Conservation (phyloP, 2,113 vertebrate genomes). For the Microcebus lehilahytsara region DNA sequence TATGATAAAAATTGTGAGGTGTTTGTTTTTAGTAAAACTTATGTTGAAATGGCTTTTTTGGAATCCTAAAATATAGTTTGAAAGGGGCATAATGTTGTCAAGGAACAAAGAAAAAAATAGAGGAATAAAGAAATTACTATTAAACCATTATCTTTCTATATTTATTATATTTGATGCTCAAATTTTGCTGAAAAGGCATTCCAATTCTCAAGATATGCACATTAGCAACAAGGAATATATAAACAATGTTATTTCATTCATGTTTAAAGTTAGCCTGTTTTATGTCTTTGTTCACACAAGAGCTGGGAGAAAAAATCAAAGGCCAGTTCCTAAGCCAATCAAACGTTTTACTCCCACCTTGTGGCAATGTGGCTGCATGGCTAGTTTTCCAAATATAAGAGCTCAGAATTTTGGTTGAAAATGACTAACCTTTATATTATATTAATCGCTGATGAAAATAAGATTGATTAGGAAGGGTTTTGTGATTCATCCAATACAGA, state of each 20-base stretch:
- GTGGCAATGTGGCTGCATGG: constrained; percentile 62
- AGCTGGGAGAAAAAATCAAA: neutral
- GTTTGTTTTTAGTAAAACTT: neutral
- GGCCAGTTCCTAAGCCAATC: constrained; percentile 46
- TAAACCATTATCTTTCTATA: neutral
- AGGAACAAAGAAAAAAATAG: neutral
- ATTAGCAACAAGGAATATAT: constrained; percentile 46
- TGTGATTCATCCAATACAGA: neutral
- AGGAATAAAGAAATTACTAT: neutral
- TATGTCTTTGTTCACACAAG: constrained; percentile 69
- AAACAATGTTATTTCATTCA: constrained; percentile 32
- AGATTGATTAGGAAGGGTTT: neutral
- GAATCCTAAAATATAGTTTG: neutral
- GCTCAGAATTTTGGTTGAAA: neutral
- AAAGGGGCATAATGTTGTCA: neutral
- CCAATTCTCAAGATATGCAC: neutral
- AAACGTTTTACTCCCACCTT: constrained; percentile 79
- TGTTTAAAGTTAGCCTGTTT: constrained; percentile 19
- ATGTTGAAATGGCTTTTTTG: neutral
- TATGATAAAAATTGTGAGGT: neutral
- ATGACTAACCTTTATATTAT: neutral
- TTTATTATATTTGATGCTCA: constrained; percentile 35
- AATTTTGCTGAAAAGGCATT: constrained; percentile 39
- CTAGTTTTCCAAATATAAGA: constrained; percentile 6
- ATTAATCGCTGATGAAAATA: constrained; percentile 22